Conservation (phyloP, 2,888 invertebrate species). For the Tetrapedia diversipes region DNA sequence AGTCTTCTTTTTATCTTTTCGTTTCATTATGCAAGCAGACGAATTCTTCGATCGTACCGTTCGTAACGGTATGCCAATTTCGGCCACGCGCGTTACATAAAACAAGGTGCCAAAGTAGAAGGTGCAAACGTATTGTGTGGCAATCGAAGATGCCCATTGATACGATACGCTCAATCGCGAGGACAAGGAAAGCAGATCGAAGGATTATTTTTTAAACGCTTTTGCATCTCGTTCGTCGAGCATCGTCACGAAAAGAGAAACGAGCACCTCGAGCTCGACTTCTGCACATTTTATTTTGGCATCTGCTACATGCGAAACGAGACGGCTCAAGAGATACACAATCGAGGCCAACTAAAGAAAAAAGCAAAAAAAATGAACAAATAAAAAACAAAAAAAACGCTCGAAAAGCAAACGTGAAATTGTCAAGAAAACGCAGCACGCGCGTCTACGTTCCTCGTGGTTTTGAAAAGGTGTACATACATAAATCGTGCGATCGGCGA, state of each 20-base stretch:
- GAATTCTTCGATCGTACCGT: slow-evolving; percentile 50
- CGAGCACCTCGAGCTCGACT: slow-evolving; percentile 7
- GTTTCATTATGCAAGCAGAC: slow-evolving; percentile 31
- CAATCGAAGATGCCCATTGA: slow-evolving; percentile 32
- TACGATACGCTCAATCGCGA: slow-evolving; percentile 35
- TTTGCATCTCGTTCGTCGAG: slow-evolving; percentile 30
- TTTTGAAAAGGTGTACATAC: slow-evolving; percentile 33
- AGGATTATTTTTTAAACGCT: slow-evolving; percentile 48
- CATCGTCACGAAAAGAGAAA: background rate
- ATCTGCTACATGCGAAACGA: slow-evolving; percentile 50
- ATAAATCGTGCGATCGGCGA: slow-evolving; percentile 14
- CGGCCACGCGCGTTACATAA: slow-evolving; percentile 16
- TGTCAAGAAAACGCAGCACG: background rate
- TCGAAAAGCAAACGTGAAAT: background rate
- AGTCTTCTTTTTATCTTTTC: slow-evolving; percentile 40
- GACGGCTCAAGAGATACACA: slow-evolving; percentile 39
- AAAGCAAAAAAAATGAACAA: background rate
- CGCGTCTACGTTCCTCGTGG: slow-evolving; percentile 39
- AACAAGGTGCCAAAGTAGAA: slow-evolving; percentile 78
- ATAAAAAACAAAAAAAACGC: background rate
- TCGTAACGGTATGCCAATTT: slow-evolving; percentile 18
- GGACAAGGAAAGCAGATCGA: slow-evolving; percentile 26
- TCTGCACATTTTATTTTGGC: slow-evolving; percentile 70
- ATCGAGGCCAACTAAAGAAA: slow-evolving; percentile 25
- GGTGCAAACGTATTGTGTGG: slow-evolving; percentile 60